phyloP scores from a whole-genome alignment of 2,888 invertebrate genomes.

The Gnatocerus cornutus region DNA sequence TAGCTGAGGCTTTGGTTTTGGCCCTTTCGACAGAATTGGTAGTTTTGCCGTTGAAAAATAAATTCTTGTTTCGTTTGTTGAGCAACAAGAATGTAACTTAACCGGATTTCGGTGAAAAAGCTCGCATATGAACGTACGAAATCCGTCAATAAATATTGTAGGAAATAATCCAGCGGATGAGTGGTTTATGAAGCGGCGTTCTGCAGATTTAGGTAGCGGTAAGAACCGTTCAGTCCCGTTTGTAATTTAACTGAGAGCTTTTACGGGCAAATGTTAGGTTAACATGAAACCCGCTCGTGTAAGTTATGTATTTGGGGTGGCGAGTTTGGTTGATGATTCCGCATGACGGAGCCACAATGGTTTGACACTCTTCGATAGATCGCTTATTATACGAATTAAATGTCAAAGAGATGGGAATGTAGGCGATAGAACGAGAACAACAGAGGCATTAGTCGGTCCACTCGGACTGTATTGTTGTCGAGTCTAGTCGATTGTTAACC shows the following conservation, averaged over 20 bases:
- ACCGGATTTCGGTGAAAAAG: slow-evolving; percentile 17
- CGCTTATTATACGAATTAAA: slow-evolving; percentile 48
- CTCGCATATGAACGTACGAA: slow-evolving; percentile 18
- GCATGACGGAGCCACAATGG: slow-evolving; percentile 15
- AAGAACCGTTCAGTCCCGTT: slow-evolving; percentile 31
- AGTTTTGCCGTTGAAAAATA: slow-evolving; percentile 5
- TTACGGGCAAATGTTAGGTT: slow-evolving; percentile 41
- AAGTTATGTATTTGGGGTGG: slow-evolving; percentile 37
- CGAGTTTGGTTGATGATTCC: slow-evolving; percentile 13
- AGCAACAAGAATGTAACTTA: slow-evolving; percentile 15
- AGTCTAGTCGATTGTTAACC: slow-evolving; percentile 57
- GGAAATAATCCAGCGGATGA: slow-evolving; percentile 35
- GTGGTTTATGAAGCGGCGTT: slow-evolving; percentile 42
- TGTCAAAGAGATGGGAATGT: slow-evolving; percentile 43
- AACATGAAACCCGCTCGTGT: slow-evolving; percentile 33
- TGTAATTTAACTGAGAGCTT: slow-evolving; percentile 47
- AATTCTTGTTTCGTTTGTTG: slow-evolving; percentile 19
- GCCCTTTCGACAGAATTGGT: no score
- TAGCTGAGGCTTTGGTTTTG: no score
- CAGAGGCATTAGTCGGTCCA: slow-evolving; percentile 52
- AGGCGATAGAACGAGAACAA: slow-evolving; percentile 45
- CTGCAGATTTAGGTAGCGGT: slow-evolving; percentile 38
- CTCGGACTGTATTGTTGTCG: slow-evolving; percentile 54
- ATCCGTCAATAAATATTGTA: slow-evolving; percentile 32
- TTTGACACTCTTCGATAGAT: slow-evolving; percentile 41